Evolutionary conservation across 2,888 invertebrate genomes (phyloP).

Genomic region (Calameuta pallipes): DNA sequence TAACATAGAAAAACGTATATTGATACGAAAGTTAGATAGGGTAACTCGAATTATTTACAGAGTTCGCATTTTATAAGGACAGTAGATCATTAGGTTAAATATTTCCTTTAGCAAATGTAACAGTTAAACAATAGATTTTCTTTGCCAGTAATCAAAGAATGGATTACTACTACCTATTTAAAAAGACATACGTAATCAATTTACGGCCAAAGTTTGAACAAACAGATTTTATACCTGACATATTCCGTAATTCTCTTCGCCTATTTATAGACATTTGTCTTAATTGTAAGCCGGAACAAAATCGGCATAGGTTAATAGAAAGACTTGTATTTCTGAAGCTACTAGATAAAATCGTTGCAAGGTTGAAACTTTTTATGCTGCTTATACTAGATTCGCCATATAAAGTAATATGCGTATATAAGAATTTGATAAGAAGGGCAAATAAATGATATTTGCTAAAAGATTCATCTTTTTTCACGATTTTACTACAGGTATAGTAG

Average conservation of each 20-base stretch:
- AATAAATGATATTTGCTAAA: too few relatives aligned
- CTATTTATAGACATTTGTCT: background rate
- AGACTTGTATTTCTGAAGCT: background rate
- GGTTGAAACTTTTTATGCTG: background rate
- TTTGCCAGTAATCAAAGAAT: background rate
- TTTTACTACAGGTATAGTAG: background rate
- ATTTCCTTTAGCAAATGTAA: background rate
- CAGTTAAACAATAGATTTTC: background rate
- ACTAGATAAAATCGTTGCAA: background rate
- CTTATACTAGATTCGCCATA: background rate
- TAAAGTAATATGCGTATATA: background rate
- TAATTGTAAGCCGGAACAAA: background rate
- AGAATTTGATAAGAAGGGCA: background rate
- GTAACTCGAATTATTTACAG: background rate
- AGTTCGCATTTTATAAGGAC: background rate
- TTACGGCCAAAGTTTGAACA: background rate
- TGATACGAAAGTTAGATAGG: background rate
- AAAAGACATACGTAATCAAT: background rate
- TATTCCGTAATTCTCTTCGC: background rate
- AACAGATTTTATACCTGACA: background rate
- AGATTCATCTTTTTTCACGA: background rate
- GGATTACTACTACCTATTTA: background rate
- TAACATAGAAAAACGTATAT: background rate
- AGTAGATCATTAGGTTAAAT: background rate
- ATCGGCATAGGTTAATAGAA: background rate